A percentile compares a stretch with the other conserved stretches of the same genome.
Evolutionary conservation across 1,140 invertebrate species (phyloP).

Genomic region (Babylonia areolata): DNA sequence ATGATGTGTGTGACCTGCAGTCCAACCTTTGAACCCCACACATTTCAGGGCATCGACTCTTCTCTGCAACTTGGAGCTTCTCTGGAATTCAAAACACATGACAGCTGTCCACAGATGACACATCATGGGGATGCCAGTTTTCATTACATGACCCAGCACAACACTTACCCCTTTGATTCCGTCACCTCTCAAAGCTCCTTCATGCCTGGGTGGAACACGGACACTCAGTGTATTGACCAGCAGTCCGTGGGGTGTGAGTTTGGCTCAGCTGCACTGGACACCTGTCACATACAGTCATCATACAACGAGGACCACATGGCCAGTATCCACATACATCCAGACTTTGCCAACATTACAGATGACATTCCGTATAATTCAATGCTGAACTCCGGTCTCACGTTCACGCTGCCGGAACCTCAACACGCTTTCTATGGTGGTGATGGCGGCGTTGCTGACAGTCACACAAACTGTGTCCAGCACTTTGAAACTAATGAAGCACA

Average conservation of each 20-base stretch:
- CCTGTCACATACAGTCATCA: not conserved
- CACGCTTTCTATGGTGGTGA: not conserved
- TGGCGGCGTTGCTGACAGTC: not conserved
- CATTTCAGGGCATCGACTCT: not conserved
- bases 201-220: not conserved
- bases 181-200: not conserved
- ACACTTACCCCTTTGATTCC: not conserved
- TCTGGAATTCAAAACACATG: not conserved
- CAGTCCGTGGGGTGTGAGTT: not conserved
- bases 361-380: not conserved
- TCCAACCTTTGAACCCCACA: not conserved
- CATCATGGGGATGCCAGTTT: not conserved
- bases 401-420: not conserved
- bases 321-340: not conserved
- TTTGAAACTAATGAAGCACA: not conserved
- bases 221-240: too few species aligned
- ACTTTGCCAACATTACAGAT: not conserved
- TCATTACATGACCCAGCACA: not conserved
- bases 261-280: not conserved
- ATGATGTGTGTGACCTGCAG: not conserved
- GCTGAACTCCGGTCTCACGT: not conserved
- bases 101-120: not conserved
- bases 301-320: not conserved
- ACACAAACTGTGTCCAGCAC: not conserved
- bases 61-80: not conserved